phyloP scores from a whole-genome alignment of 2,797 vertebrate species.

The Acipenser ruthenus region DNA sequence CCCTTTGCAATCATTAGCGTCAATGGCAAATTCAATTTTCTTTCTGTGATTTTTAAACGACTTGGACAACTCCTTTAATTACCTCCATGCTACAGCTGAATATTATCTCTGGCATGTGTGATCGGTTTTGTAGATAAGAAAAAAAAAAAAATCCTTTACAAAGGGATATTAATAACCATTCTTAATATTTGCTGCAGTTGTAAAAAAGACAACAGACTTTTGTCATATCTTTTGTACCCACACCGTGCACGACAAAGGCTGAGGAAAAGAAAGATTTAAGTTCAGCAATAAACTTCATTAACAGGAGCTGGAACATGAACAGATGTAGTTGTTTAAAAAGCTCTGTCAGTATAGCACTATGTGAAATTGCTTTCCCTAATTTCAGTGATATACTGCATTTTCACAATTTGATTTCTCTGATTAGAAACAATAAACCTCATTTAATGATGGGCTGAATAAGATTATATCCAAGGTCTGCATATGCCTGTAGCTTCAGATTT shows the following conservation, averaged over 20 bases:
- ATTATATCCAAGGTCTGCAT: neutral
- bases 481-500: neutral
- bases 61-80: too few species aligned
- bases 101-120: neutral
- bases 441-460: neutral
- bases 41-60: too few species aligned
- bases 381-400: neutral
- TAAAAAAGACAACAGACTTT: neutral
- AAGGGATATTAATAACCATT: neutral
- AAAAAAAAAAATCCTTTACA: neutral
- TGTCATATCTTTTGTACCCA: neutral
- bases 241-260: neutral
- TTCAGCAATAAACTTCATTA: neutral
- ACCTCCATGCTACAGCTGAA: neutral
- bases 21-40: too few species aligned
- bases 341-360: neutral
- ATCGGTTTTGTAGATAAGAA: neutral
- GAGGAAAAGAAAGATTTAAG: neutral
- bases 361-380: neutral
- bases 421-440: neutral
- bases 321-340: neutral
- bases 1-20: too few species aligned
- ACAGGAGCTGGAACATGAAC: neutral
- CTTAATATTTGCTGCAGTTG: neutral
- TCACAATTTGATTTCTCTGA: conserved; percentile 4